These are phyloP conservation scores for Pseudomyrmex gracilis DNA, from an alignment of 1,140 invertebrate species.

Conservation along the genomic window DNA sequence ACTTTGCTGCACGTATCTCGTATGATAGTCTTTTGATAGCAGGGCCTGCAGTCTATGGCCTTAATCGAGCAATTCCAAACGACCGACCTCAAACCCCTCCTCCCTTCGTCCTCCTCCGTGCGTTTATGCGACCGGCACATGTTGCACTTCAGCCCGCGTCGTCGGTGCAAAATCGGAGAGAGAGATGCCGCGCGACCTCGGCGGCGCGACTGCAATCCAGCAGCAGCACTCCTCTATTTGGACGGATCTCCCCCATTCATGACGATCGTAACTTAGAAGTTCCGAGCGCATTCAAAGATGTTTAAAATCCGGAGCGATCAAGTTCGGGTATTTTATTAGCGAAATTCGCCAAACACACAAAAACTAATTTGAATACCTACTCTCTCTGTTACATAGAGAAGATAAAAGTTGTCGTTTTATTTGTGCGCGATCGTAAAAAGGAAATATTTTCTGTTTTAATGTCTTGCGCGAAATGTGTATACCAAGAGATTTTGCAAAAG, in stretches of 20 bases:
- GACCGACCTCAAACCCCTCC: slow-evolving; percentile 75
- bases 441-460: too few relatives aligned
- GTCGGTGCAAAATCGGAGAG: slow-evolving; percentile 16
- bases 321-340: slow-evolving; percentile 13
- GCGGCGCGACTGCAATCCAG: not conserved
- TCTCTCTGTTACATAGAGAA: too few relatives aligned
- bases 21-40: slow-evolving; percentile 50
- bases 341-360: slow-evolving; percentile 6
- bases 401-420: too few relatives aligned
- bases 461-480: too few relatives aligned
- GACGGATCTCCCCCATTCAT: not conserved
- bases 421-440: too few relatives aligned
- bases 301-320: slow-evolving; percentile 14
- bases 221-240: not conserved
- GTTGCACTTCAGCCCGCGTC: slow-evolving; percentile 41
- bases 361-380: not conserved
- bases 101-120: slow-evolving; percentile 67
- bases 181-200: slow-evolving; percentile 34
- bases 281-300: slow-evolving; percentile 16
- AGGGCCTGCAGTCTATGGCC: slow-evolving; percentile 76
- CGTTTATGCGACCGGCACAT: slow-evolving; percentile 56
- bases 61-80: slow-evolving; percentile 82
- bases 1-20: slow-evolving; percentile 50
- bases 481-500: too few relatives aligned
- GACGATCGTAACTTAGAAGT: slow-evolving; percentile 15